Conservation (phyloP, 2,797 vertebrate genomes). For the Coreius guichenoti region DNA sequence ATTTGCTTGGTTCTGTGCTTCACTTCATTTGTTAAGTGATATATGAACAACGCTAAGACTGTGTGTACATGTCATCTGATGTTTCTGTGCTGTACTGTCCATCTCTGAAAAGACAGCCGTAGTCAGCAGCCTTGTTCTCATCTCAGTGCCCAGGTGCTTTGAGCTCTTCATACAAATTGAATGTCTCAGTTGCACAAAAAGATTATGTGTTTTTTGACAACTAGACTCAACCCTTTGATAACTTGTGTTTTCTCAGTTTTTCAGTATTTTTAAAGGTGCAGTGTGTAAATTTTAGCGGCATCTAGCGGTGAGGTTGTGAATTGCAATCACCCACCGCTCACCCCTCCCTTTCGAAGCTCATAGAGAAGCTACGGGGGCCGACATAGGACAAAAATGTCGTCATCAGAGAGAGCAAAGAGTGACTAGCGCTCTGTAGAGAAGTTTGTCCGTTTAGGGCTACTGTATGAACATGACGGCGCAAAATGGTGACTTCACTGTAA, state of each 20-base stretch:
- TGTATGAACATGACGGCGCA: too few relatives aligned
- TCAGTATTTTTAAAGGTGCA: not conserved
- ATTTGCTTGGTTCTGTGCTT: conserved; percentile 35
- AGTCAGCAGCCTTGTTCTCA: not conserved
- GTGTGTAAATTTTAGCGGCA: too few relatives aligned
- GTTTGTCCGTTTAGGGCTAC: too few relatives aligned
- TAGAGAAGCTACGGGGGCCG: too few relatives aligned
- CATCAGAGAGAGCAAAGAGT: too few relatives aligned
- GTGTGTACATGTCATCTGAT: conserved; percentile 34
- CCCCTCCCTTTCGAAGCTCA: too few relatives aligned
- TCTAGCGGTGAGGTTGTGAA: too few relatives aligned
- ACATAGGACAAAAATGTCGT: too few relatives aligned
- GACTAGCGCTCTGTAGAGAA: too few relatives aligned
- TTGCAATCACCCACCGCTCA: too few relatives aligned
- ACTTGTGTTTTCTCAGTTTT: not conserved
- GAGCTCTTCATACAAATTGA: not conserved
- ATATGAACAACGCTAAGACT: conserved; percentile 21
- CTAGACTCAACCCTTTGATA: not conserved
- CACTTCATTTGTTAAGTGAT: conserved; percentile 26
- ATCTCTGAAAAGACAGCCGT: not conserved
- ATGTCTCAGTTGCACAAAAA: conserved; percentile 5
- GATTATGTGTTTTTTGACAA: not conserved
- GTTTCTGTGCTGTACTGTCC: not conserved
- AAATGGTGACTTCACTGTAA: too few relatives aligned
- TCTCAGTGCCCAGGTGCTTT: not conserved